A percentile compares a stretch with the other conserved stretches of the same genome.
Evolutionary conservation across 2,797 vertebrate species (phyloP).

Genomic region (Sebastes melanostomus): DNA sequence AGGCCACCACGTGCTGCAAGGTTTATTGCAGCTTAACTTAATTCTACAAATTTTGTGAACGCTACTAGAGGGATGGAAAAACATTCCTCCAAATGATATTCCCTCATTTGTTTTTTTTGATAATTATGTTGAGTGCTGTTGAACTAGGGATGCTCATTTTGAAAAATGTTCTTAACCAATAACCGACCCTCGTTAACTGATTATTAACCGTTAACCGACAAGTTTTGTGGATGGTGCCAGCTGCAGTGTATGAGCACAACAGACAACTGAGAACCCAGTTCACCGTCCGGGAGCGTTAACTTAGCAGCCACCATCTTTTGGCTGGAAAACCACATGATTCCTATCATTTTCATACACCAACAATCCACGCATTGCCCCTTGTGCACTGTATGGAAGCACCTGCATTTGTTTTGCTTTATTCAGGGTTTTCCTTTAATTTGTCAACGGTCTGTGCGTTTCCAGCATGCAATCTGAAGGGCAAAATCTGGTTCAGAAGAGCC

Average conservation of each 20-base stretch:
- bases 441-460: not conserved
- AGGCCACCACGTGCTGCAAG: not conserved
- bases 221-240: too few species aligned
- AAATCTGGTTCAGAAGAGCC: constrained; percentile 23
- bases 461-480: not conserved
- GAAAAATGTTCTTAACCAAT: too few species aligned
- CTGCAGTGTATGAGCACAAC: too few species aligned
- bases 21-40: not conserved
- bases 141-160: too few species aligned
- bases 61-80: not conserved
- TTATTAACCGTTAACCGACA: too few species aligned
- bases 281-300: too few species aligned
- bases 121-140: not conserved
- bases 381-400: not conserved
- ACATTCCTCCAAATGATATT: not conserved
- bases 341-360: not conserved
- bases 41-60: not conserved
- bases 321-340: not conserved
- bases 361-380: not conserved
- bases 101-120: not conserved
- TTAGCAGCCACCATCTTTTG: not conserved
- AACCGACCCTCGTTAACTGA: too few species aligned
- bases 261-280: too few species aligned
- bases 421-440: not conserved
- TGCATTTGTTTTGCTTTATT: constrained; percentile 1